These are phyloP conservation scores for Leptura quadrifasciata DNA, from an alignment of 2,888 invertebrate genomes.

Conservation along the genomic window DNA sequence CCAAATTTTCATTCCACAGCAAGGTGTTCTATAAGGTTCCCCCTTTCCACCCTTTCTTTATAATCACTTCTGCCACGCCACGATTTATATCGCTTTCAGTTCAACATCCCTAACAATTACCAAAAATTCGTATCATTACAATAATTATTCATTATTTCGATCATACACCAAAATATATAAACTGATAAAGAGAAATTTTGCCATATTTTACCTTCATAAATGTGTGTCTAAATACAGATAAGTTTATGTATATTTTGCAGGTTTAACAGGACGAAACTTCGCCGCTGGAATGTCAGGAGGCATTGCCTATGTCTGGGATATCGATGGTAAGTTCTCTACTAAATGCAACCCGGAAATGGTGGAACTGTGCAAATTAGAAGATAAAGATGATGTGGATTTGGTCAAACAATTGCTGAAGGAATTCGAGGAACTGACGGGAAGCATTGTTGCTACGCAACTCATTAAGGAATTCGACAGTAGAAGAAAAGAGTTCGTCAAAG, in stretches of 20 bases:
- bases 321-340: slow-evolving; percentile 87
- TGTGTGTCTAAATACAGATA: too few species aligned
- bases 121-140: too few species aligned
- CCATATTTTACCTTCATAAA: too few species aligned
- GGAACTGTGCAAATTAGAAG: slow-evolving; percentile 89
- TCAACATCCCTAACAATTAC: too few species aligned
- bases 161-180: too few species aligned
- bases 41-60: too few species aligned
- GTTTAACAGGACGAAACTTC: slow-evolving; percentile 97
- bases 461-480: slow-evolving; percentile 85
- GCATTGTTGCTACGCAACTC: slow-evolving; percentile 85
- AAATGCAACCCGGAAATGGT: slow-evolving; percentile 97
- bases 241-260: slow-evolving; percentile 70
- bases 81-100: too few species aligned
- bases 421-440: slow-evolving; percentile 91
- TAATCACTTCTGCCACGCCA: too few species aligned
- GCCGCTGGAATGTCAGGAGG: slow-evolving; percentile 98
- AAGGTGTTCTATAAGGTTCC: too few species aligned
- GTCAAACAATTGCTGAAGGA: slow-evolving; percentile 88
- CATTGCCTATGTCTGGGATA: slow-evolving; percentile 95
- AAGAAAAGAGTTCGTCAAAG: slow-evolving; percentile 90
- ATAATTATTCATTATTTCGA: too few species aligned
- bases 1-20: too few species aligned
- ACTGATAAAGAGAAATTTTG: too few species aligned
- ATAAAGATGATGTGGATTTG: slow-evolving; percentile 84